These are phyloP conservation scores for Acronicta leporina DNA, from an alignment of 2,888 invertebrate genomes.

Conservation along the genomic window DNA sequence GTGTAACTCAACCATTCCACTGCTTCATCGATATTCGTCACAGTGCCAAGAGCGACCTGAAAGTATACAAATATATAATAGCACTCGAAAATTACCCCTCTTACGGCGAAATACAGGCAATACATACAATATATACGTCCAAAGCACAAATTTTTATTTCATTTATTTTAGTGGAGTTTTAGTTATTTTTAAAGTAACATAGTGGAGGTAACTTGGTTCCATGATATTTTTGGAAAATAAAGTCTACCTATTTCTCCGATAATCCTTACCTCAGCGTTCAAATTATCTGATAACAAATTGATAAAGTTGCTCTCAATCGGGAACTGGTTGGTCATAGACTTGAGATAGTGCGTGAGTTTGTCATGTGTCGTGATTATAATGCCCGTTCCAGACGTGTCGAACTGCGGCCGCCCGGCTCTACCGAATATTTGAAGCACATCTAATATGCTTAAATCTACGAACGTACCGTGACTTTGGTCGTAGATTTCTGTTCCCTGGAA, in stretches of 20 bases:
- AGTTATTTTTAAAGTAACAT: too few relatives aligned
- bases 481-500: conserved; percentile 98
- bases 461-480: conserved; percentile 97
- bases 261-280: conserved; percentile 96
- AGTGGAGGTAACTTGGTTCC: too few relatives aligned
- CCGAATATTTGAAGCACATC: conserved; percentile 99
- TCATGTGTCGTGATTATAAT: conserved; percentile 98
- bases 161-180: too few relatives aligned
- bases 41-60: conserved; percentile 97
- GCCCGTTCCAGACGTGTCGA: conserved; percentile 97
- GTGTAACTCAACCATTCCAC: conserved; percentile 99
- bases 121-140: too few relatives aligned
- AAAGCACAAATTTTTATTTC: too few relatives aligned
- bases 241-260: too few relatives aligned
- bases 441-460: conserved; percentile 98
- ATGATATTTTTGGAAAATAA: too few relatives aligned
- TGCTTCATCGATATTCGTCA: conserved; percentile 98
- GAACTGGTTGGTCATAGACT: conserved; percentile 97
- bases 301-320: conserved; percentile 99
- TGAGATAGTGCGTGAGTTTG: conserved; percentile 97
- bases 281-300: conserved; percentile 96
- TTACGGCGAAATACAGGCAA: too few relatives aligned
- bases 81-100: too few relatives aligned
- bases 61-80: conserved; percentile 25
- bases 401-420: conserved; percentile 99